Base-by-base conservation (phyloP, 92 coral and sea anemone genomes). In the Virgularia gustaviana region DNA sequence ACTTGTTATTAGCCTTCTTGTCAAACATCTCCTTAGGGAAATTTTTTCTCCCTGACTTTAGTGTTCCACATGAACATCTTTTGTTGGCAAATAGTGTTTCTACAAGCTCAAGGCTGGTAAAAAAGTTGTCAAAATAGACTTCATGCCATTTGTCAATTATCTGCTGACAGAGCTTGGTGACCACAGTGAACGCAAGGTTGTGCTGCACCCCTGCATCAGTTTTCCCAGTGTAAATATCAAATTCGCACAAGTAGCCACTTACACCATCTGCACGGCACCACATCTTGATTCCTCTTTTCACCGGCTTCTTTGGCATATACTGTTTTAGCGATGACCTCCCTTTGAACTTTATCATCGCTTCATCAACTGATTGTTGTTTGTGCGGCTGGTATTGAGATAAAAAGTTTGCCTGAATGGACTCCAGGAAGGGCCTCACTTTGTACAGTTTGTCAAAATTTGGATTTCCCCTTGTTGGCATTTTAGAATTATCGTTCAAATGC, bases 401-500 rank as follows among this genome's bases (percentile, higher is more conserved):
- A 16, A 5, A 27, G 37, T 52, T 70, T 3, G 70, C 42, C 2
- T 52, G 38, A 30, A 73, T 9, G 56, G 15, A 39, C 2, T 78
- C 72, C 0, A 71, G 42, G 35, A 56, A 78, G 44, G 36, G 58
- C 2, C 63, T 28, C 0, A 71, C 8, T 57, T 79, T 79, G 71
- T 0, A 79, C 32, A 79, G 79, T 44, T 71, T 79, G 36, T 79
- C 72, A 36, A 12, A 18, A 30, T 72, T 36, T 0, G 29, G 20
- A 19, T 28, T 9, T 18, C 42, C 80, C 31, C 4, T 29, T 42
- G 27, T 57, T 79, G 72, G 83, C 79, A 79, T 79, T 24, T 56
- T 70, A n/a, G n/a, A n/a, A n/a, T n/a, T n/a, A n/a, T n/a, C n/a
- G n/a, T n/a, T n/a, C n/a, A n/a, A n/a, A n/a, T 66, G 73, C 0